A percentile compares a stretch with the other conserved stretches of the same genome.
phyloP scores from a whole-genome alignment of 2,888 invertebrate genomes.

The Diarsia dahlii region DNA sequence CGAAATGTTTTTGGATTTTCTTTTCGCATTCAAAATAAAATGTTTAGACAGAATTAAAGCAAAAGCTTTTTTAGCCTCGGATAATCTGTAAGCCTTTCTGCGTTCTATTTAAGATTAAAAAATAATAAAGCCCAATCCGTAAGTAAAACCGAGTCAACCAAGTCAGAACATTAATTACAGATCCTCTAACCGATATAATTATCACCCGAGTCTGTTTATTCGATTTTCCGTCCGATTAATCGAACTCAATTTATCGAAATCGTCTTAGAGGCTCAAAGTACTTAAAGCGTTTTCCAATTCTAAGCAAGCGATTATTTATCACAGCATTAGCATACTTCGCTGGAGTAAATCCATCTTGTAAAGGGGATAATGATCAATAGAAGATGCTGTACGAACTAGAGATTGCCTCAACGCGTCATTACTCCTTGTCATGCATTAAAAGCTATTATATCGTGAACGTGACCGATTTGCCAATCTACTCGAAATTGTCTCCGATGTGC shows the following conservation, averaged over 20 bases:
- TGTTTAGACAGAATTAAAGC: conserved; percentile 2
- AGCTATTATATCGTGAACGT: conserved; percentile 74
- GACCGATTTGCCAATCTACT: conserved; percentile 69
- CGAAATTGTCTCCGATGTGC: conserved; percentile 60
- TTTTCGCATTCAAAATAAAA: conserved; percentile 13
- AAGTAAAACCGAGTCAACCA: conserved; percentile 13
- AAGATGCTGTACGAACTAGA: conserved; percentile 50
- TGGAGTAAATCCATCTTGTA: conserved; percentile 58
- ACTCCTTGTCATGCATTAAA: conserved; percentile 76
- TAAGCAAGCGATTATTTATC: conserved; percentile 65
- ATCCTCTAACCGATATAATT: conserved; percentile 52
- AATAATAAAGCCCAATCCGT: conserved; percentile 4
- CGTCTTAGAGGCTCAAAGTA: conserved; percentile 61
- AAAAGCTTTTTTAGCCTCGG: conserved; percentile 23
- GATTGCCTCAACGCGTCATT: conserved; percentile 71
- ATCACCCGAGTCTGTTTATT: conserved; percentile 59
- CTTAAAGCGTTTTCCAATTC: conserved; percentile 64
- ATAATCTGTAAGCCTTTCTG: conserved; percentile 15
- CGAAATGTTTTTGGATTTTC: background rate
- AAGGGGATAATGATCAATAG: conserved; percentile 56
- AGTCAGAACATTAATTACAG: conserved; percentile 52
- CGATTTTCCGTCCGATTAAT: conserved; percentile 61
- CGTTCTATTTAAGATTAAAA: conserved; percentile 25
- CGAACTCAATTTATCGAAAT: conserved; percentile 62
- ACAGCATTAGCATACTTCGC: conserved; percentile 64